phyloP scores from a whole-genome alignment of 1,140 invertebrate species.

The Cepaea nemoralis region DNA sequence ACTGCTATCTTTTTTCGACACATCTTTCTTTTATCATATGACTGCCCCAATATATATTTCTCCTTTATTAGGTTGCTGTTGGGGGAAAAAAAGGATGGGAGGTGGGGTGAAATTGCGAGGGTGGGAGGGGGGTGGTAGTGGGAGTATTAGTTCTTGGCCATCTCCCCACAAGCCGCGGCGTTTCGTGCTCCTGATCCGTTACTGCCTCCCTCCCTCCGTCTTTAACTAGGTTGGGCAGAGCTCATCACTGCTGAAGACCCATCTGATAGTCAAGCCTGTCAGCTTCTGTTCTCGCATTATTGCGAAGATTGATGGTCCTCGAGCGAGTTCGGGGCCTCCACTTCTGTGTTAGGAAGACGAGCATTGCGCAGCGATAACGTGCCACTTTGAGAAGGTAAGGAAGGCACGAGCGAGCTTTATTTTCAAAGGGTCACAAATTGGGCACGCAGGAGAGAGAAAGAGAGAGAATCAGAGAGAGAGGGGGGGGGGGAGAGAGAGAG shows the following conservation, averaged over 20 bases:
- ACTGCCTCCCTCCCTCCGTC: constrained; percentile 8
- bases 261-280: constrained; percentile 16
- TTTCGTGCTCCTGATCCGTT: neutral
- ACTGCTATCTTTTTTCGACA: no score
- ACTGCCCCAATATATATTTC: no score
- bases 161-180: no score
- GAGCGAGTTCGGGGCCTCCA: neutral
- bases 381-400: neutral
- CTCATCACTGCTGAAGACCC: constrained; percentile 18
- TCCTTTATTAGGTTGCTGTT: no score
- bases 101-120: no score
- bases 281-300: constrained; percentile 20
- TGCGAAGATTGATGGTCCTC: constrained; percentile 16
- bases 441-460: no score
- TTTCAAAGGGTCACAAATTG: no score
- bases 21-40: no score
- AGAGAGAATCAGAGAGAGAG: no score
- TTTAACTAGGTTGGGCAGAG: constrained; percentile 7
- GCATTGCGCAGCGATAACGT: constrained; percentile 2
- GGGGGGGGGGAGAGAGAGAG: neutral
- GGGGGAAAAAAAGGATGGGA: no score
- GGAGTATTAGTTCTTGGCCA: no score
- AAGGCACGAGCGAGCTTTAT: neutral
- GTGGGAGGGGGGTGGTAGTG: no score
- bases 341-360: neutral